Conservation (phyloP, 2,113 vertebrate genomes). For the Eretmochelys imbricata region DNA sequence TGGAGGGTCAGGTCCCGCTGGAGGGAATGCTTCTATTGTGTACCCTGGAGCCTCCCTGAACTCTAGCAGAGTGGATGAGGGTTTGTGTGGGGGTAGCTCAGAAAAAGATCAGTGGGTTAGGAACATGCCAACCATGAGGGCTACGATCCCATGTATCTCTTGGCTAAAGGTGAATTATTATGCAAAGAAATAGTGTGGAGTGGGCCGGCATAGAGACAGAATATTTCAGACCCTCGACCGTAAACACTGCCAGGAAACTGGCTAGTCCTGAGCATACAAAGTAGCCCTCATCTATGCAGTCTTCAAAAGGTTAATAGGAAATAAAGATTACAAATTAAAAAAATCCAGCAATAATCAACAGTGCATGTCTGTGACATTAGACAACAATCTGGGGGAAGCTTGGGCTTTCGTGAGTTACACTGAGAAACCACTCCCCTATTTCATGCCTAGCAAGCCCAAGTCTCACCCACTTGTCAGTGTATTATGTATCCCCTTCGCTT, state of each 20-base stretch:
- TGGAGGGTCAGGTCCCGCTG: background rate
- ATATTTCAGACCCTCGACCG: background rate
- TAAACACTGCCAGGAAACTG: background rate
- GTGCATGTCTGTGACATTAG: background rate
- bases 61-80: background rate
- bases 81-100: background rate
- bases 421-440: fast-evolving
- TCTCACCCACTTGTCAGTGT: fast-evolving
- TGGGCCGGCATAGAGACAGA: background rate
- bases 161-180: background rate
- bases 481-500: background rate
- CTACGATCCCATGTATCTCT: background rate
- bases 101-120: background rate
- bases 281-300: background rate
- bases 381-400: background rate
- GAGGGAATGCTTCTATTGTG: no score
- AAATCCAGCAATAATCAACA: background rate
- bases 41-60: background rate
- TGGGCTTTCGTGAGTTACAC: background rate
- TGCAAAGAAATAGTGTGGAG: background rate
- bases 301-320: background rate
- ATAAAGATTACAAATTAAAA: background rate
- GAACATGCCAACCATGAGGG: no score
- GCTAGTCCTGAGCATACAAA: background rate
- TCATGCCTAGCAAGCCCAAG: background rate